Evolutionary conservation across 2,888 invertebrate genomes (phyloP).

Genomic region (Lapara coniferarum): DNA sequence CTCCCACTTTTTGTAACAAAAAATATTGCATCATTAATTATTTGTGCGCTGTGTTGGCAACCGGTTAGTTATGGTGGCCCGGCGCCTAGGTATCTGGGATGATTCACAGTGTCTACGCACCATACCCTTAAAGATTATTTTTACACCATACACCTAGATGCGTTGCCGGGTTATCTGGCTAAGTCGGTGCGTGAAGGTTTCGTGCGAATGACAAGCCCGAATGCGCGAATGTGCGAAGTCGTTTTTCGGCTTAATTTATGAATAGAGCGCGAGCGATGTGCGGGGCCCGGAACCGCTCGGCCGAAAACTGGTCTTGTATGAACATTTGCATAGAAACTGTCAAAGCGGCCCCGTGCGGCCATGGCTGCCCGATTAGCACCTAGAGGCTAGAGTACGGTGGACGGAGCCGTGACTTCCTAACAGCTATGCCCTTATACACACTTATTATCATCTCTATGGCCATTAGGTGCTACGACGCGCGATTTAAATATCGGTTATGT

Average conservation of each 20-base stretch:
- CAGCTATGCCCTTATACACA: constrained; percentile 20
- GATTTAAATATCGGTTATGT: constrained; percentile 14
- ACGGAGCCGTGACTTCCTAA: constrained; percentile 32
- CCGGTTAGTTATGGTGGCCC: constrained; percentile 40
- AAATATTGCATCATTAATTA: constrained; percentile 73
- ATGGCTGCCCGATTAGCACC: constrained; percentile 72
- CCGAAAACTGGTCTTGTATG: constrained; percentile 80
- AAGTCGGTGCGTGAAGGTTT: not conserved
- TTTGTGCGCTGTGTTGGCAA: constrained; percentile 51
- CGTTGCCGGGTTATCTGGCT: not conserved
- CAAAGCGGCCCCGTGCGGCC: constrained; percentile 69
- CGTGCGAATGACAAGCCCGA: constrained; percentile 59
- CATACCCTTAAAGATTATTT: constrained; percentile 19
- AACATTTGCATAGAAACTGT: constrained; percentile 83
- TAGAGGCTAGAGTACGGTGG: constrained; percentile 46
- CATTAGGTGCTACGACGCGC: not conserved
- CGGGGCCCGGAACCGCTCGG: constrained; percentile 77
- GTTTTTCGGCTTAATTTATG: constrained; percentile 62
- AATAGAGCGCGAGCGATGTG: constrained; percentile 62
- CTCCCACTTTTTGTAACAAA: constrained; percentile 64
- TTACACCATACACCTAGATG: not conserved
- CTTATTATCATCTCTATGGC: constrained; percentile 12
- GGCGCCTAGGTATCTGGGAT: constrained; percentile 44
- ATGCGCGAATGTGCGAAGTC: constrained; percentile 60
- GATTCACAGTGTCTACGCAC: constrained; percentile 43